phyloP scores from a whole-genome alignment of 2,113 vertebrate genomes.

The Chaenogobius annularis region DNA sequence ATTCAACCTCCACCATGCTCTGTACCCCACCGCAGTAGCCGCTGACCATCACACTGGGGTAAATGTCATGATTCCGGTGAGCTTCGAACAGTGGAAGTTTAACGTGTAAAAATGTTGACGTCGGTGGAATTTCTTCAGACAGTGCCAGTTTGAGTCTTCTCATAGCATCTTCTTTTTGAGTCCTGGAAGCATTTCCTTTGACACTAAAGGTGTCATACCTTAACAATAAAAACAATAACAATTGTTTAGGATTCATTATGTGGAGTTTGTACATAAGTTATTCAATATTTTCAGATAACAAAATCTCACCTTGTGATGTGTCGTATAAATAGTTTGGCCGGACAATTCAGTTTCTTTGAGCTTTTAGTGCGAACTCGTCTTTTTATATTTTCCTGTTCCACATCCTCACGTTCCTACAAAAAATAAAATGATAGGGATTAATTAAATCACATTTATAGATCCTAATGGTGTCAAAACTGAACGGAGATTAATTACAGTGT shows the following conservation, averaged over 20 bases:
- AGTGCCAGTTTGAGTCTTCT: neutral
- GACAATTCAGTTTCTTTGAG: neutral
- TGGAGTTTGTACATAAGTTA: neutral
- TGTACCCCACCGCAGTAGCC: neutral
- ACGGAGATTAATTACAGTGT: no score
- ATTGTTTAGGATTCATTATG: neutral
- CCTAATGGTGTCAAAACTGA: neutral
- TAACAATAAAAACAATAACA: neutral
- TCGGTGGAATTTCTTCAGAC: neutral
- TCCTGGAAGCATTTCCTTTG: neutral
- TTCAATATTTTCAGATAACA: neutral
- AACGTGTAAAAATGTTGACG: neutral
- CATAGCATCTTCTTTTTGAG: constrained; percentile 8
- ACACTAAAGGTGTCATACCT: constrained; percentile 9
- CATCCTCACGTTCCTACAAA: neutral
- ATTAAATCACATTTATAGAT: neutral
- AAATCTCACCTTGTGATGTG: constrained; percentile 4
- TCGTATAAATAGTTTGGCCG: constrained; percentile 6
- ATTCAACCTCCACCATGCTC: neutral
- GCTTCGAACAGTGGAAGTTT: neutral
- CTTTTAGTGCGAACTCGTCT: neutral
- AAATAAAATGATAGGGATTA: neutral
- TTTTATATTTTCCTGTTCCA: constrained; percentile 3
- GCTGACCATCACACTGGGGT: neutral
- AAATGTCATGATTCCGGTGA: constrained; percentile 2